phyloP scores from a whole-genome alignment of 1,140 invertebrate genomes.

The Helicoverpa armigera region DNA sequence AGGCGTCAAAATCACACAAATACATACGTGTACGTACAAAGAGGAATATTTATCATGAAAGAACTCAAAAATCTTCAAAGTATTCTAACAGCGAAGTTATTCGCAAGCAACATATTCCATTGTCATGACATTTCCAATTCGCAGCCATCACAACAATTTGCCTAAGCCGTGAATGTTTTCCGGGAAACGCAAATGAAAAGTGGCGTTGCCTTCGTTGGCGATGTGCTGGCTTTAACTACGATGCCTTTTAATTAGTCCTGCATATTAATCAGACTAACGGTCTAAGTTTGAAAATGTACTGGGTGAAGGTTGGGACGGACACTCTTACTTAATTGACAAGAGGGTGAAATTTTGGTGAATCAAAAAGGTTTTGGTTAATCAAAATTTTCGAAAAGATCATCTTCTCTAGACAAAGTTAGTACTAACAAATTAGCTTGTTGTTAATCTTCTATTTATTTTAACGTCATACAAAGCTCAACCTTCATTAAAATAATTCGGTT shows the following conservation, averaged over 20 bases:
- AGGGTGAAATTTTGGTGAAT: not conserved
- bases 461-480: too few relatives aligned
- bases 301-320: conserved; percentile 16
- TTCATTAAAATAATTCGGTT: too few relatives aligned
- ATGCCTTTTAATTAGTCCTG: conserved; percentile 59
- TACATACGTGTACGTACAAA: not conserved
- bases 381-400: too few relatives aligned
- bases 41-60: not conserved
- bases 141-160: conserved; percentile 21
- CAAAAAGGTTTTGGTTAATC: not conserved
- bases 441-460: too few relatives aligned
- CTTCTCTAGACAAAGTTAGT: too few relatives aligned
- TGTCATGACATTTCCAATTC: conserved; percentile 32
- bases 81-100: not conserved
- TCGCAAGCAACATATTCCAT: not conserved
- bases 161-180: conserved; percentile 37
- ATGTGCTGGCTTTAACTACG: conserved; percentile 42
- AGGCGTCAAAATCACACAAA: too few relatives aligned
- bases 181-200: conserved; percentile 30
- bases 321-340: not conserved
- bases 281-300: conserved; percentile 45
- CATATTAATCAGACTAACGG: conserved; percentile 56
- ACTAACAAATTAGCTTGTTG: too few relatives aligned
- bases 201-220: conserved; percentile 25
- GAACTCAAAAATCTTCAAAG: not conserved